A percentile compares a stretch with the other conserved stretches of the same genome.
These are phyloP conservation scores for Mamestra brassicae DNA, from an alignment of 2,888 invertebrate genomes.

Conservation along the genomic window DNA sequence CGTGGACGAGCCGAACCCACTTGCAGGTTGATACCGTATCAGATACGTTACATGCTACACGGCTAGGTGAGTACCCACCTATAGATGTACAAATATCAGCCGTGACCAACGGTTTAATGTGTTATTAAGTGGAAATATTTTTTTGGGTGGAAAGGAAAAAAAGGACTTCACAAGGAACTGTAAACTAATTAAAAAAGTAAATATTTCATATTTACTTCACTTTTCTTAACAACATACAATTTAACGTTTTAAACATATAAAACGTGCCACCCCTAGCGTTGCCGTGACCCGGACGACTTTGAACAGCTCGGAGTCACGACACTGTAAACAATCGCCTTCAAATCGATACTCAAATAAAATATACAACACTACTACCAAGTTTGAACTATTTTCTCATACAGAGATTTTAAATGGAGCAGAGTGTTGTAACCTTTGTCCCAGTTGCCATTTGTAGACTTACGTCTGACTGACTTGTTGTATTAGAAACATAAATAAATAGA, in stretches of 20 bases:
- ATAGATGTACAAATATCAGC: too few relatives aligned
- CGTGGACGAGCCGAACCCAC: too few relatives aligned
- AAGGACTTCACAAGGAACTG: too few relatives aligned
- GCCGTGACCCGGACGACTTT: constrained; percentile 55
- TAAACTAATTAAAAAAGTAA: neutral
- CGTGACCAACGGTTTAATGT: too few relatives aligned
- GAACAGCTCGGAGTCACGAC: constrained; percentile 59
- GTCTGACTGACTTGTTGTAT: too few relatives aligned
- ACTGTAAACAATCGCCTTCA: constrained; percentile 48
- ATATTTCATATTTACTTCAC: neutral
- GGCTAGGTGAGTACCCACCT: too few relatives aligned
- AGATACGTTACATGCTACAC: too few relatives aligned
- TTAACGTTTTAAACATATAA: neutral
- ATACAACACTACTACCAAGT: neutral
- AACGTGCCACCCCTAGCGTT: constrained; percentile 29
- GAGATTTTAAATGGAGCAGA: neutral
- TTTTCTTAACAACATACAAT: neutral
- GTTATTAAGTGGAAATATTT: too few relatives aligned
- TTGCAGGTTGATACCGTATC: too few relatives aligned
- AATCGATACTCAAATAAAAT: constrained; percentile 54
- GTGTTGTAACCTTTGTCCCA: neutral
- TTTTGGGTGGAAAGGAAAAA: too few relatives aligned
- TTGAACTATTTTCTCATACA: constrained; percentile 15
- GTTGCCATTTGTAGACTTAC: too few relatives aligned
- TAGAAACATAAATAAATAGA: too few relatives aligned